phyloP scores from a whole-genome alignment of 2,113 vertebrate species.

The Pluvialis apricaria region DNA sequence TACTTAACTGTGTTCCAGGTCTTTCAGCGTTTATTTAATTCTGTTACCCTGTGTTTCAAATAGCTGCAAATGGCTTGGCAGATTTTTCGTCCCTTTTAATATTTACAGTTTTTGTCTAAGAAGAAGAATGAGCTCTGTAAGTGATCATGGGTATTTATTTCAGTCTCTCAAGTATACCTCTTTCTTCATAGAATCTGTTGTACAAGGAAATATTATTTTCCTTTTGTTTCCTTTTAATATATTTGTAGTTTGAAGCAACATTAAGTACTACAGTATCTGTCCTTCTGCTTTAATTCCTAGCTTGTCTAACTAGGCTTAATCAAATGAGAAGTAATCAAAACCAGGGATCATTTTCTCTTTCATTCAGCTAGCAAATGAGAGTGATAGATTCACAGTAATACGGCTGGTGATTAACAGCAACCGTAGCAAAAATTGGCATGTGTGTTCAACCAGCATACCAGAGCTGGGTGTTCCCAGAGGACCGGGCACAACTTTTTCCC shows the following conservation, averaged over 20 bases:
- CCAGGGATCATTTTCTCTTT: constrained; percentile 13
- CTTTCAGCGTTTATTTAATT: constrained; percentile 70
- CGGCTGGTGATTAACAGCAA: constrained; percentile 15
- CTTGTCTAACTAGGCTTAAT: constrained; percentile 31
- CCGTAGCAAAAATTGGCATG: constrained; percentile 11
- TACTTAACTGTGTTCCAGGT: constrained; percentile 69
- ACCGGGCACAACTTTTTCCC: neutral
- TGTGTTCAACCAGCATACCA: neutral
- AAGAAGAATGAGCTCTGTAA: constrained; percentile 54
- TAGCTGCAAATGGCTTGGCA: constrained; percentile 63
- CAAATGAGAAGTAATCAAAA: constrained; percentile 34
- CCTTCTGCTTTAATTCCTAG: constrained; percentile 40
- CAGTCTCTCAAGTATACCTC: constrained; percentile 7
- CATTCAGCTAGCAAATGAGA: constrained; percentile 34
- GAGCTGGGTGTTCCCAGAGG: constrained; percentile 22
- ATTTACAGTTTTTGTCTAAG: constrained; percentile 50
- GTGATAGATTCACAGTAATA: neutral
- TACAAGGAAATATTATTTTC: constrained; percentile 25
- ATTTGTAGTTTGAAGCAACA: constrained; percentile 21
- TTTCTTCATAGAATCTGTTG: neutral
- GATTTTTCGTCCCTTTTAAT: constrained; percentile 63
- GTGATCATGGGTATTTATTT: constrained; percentile 62
- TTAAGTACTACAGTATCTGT: constrained; percentile 27
- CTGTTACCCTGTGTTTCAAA: constrained; percentile 66
- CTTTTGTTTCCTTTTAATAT: constrained; percentile 13